A percentile compares a stretch with the other conserved stretches of the same genome.
Evolutionary conservation across 2,888 invertebrate species (phyloP).

Genomic region (Lymantria dispar): DNA sequence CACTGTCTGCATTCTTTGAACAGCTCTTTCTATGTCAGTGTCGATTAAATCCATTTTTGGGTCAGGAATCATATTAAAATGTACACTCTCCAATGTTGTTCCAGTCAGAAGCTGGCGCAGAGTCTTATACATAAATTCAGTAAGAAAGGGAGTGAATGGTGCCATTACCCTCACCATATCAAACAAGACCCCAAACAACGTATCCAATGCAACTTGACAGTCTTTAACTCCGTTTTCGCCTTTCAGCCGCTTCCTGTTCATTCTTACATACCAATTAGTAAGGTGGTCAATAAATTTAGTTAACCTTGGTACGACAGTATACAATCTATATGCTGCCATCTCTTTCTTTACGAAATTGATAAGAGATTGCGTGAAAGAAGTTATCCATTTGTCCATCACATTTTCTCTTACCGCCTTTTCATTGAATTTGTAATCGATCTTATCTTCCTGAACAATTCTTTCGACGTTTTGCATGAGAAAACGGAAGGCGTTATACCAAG

Average conservation of each 20-base stretch:
- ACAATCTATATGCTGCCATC: slow-evolving; percentile 96
- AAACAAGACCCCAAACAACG: slow-evolving; percentile 93
- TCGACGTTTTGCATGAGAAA: slow-evolving; percentile 97
- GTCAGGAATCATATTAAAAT: slow-evolving; percentile 94
- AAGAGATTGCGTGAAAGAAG: slow-evolving; percentile 97
- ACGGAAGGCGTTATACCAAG: slow-evolving; percentile 97
- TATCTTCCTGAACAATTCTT: slow-evolving; percentile 87
- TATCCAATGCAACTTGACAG: slow-evolving; percentile 91
- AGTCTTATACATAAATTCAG: slow-evolving; percentile 97
- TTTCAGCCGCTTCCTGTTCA: slow-evolving; percentile 97
- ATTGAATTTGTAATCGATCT: slow-evolving; percentile 79
- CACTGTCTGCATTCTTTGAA: slow-evolving; percentile 96
- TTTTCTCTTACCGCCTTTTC: slow-evolving; percentile 83
- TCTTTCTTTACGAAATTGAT: slow-evolving; percentile 94
- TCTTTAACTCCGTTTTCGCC: slow-evolving; percentile 93
- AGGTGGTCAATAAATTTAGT: slow-evolving; percentile 98
- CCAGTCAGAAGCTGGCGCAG: slow-evolving; percentile 85
- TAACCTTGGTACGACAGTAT: slow-evolving; percentile 96
- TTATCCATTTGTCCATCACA: slow-evolving; percentile 98
- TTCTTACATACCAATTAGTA: slow-evolving; percentile 99
- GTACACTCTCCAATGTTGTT: slow-evolving; percentile 88
- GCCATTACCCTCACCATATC: slow-evolving; percentile 97
- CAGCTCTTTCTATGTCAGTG: slow-evolving; percentile 92
- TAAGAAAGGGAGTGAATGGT: slow-evolving; percentile 98
- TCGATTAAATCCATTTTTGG: slow-evolving; percentile 88